Percentiles rank a stretch among this genome's conserved stretches.
Conservation (phyloP, 2,888 invertebrate species). For the Cetonia aurata region DNA sequence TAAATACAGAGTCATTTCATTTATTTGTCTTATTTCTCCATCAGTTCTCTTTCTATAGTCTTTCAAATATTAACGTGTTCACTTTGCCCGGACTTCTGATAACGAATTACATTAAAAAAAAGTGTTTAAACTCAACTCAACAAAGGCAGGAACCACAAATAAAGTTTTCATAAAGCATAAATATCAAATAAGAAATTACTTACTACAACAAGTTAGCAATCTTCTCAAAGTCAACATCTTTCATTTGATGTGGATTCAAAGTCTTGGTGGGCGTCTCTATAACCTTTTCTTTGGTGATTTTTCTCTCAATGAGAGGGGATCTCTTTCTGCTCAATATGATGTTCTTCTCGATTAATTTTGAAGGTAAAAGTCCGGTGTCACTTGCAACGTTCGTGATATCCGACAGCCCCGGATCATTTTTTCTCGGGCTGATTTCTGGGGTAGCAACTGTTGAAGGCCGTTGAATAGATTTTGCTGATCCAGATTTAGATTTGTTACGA, state of each 20-base stretch:
- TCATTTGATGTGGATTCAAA: constrained; percentile 24
- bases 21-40: too few species aligned
- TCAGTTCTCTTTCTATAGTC: too few species aligned
- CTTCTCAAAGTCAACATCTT: constrained; percentile 37
- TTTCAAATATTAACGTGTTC: too few species aligned
- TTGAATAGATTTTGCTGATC: neutral
- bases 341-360: neutral
- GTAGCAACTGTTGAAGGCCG: neutral
- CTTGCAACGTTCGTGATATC: neutral
- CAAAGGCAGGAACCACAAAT: too few species aligned
- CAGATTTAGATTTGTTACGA: neutral
- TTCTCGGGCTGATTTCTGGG: too few species aligned
- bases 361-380: neutral
- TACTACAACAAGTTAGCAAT: constrained; percentile 34
- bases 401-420: neutral
- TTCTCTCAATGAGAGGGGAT: neutral
- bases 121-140: too few species aligned
- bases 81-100: too few species aligned
- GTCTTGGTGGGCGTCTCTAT: neutral
- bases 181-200: constrained; percentile 6
- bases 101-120: too few species aligned
- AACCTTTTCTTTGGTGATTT: neutral
- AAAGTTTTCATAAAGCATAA: too few species aligned
- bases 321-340: constrained; percentile 23
- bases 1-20: too few species aligned